These are phyloP conservation scores for Enteromius anoplus DNA, from an alignment of 2,797 vertebrate genomes.

Conservation along the genomic window DNA sequence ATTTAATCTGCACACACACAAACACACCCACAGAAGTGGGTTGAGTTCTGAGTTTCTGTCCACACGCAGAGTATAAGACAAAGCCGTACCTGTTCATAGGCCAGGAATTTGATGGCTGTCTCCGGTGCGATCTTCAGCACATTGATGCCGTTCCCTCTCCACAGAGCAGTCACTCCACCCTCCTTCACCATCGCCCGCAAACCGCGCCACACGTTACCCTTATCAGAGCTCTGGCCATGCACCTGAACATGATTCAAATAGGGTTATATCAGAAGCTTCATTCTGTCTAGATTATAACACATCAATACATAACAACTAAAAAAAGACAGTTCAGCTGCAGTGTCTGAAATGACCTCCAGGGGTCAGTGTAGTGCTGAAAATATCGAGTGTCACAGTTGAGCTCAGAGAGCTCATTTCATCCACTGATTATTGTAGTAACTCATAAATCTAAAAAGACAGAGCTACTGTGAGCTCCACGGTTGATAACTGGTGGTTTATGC, in stretches of 20 bases:
- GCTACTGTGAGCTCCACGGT: not conserved
- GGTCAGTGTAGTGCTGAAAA: not conserved
- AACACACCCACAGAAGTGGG: not conserved
- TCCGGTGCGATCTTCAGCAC: slow-evolving; percentile 90
- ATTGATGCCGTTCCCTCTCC: slow-evolving; percentile 89
- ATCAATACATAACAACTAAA: not conserved
- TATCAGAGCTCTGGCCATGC: slow-evolving; percentile 71
- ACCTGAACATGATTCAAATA: slow-evolving; percentile 65
- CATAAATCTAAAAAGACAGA: not conserved
- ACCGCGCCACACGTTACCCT: slow-evolving; percentile 75
- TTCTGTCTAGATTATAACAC: not conserved
- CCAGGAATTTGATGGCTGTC: slow-evolving; percentile 88
- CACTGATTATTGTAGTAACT: no score
- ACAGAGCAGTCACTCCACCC: slow-evolving; percentile 79
- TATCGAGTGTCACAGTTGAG: not conserved
- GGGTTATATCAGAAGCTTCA: not conserved
- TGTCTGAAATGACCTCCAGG: not conserved
- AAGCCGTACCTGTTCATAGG: slow-evolving; percentile 83
- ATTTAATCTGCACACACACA: slow-evolving; percentile 71
- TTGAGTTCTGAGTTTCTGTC: not conserved
- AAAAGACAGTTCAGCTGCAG: not conserved
- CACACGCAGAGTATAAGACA: not conserved
- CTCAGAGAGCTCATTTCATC: no score
- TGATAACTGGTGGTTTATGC: not conserved
- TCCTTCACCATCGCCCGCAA: slow-evolving; percentile 80